A percentile compares a stretch with the other conserved stretches of the same genome.
These are phyloP conservation scores for Rachycentron canadum DNA, from an alignment of 2,797 vertebrate genomes.

Conservation along the genomic window DNA sequence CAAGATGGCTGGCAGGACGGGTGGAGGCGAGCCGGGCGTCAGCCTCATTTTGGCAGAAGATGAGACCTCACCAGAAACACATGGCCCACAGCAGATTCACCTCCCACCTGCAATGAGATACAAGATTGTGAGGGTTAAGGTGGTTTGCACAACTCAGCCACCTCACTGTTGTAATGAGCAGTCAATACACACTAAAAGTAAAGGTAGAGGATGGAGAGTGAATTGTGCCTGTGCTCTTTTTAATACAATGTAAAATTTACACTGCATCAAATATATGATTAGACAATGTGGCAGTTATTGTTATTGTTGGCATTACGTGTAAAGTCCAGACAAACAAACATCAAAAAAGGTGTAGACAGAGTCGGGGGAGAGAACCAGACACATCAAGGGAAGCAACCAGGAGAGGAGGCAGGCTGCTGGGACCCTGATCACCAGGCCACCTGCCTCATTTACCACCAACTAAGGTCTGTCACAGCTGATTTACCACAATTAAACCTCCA, in stretches of 20 bases:
- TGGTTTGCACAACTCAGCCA: not conserved
- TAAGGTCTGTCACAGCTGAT: conserved; percentile 74
- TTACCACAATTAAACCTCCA: conserved; percentile 67
- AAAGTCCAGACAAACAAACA: conserved; percentile 5
- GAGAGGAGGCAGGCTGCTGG: conserved; percentile 18
- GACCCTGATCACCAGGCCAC: conserved; percentile 55
- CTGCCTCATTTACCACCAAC: conserved; percentile 71
- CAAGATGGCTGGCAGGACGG: conserved; percentile 79
- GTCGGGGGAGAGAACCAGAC: conserved; percentile 8
- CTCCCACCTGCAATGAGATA: conserved; percentile 71
- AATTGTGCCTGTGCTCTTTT: not conserved
- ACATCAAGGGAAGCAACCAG: not conserved
- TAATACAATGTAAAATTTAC: not conserved
- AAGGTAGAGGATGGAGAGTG: not conserved
- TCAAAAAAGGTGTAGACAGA: not conserved
- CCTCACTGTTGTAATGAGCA: too few relatives aligned
- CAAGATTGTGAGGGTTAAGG: conserved; percentile 4
- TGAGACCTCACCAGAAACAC: conserved; percentile 82
- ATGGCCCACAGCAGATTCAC: conserved; percentile 75
- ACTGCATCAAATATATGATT: too few relatives aligned
- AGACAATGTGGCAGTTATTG: too few relatives aligned
- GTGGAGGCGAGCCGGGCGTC: conserved; percentile 73
- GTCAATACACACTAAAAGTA: not conserved
- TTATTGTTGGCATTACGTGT: too few relatives aligned
- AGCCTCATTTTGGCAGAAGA: conserved; percentile 83